phyloP scores from a whole-genome alignment of 2,797 vertebrate species.

The Microctenopoma lineatum region DNA sequence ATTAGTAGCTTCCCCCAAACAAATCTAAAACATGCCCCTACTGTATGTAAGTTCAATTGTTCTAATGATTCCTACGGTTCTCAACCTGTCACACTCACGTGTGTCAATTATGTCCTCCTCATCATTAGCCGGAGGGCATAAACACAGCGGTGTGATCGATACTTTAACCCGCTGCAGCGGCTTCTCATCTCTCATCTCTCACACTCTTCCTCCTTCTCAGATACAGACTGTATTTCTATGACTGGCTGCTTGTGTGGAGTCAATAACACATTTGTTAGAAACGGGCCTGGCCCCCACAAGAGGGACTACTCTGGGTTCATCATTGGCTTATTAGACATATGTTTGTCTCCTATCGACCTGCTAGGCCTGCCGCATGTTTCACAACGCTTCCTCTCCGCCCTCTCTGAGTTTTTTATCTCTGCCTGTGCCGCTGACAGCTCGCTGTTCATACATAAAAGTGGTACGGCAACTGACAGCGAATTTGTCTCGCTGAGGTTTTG shows the following conservation, averaged over 20 bases:
- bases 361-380: slow-evolving; percentile 44
- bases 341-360: slow-evolving; percentile 76
- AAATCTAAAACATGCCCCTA: slow-evolving; percentile 26
- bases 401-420: slow-evolving; percentile 33
- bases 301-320: slow-evolving; percentile 72
- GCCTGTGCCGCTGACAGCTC: slow-evolving; percentile 50
- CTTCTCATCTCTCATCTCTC: slow-evolving; percentile 47
- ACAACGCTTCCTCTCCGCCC: slow-evolving; percentile 19
- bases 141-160: slow-evolving; percentile 58
- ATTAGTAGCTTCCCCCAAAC: slow-evolving; percentile 12
- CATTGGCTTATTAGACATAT: slow-evolving; percentile 77
- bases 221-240: slow-evolving; percentile 52
- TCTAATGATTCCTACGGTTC: slow-evolving; percentile 44
- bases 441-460: slow-evolving; percentile 63
- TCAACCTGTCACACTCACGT: slow-evolving; percentile 44
- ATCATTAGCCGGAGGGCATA: slow-evolving; percentile 46
- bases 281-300: slow-evolving; percentile 51
- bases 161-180: slow-evolving; percentile 45
- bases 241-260: slow-evolving; percentile 64
- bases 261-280: slow-evolving; percentile 78
- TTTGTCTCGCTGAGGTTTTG: slow-evolving; percentile 69
- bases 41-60: slow-evolving; percentile 28
- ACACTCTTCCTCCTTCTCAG: slow-evolving; percentile 29
- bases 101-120: slow-evolving; percentile 54
- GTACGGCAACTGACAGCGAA: slow-evolving; percentile 58